Conservation (phyloP, 2,113 vertebrate genomes). For the Phylloscopus trochilus region DNA sequence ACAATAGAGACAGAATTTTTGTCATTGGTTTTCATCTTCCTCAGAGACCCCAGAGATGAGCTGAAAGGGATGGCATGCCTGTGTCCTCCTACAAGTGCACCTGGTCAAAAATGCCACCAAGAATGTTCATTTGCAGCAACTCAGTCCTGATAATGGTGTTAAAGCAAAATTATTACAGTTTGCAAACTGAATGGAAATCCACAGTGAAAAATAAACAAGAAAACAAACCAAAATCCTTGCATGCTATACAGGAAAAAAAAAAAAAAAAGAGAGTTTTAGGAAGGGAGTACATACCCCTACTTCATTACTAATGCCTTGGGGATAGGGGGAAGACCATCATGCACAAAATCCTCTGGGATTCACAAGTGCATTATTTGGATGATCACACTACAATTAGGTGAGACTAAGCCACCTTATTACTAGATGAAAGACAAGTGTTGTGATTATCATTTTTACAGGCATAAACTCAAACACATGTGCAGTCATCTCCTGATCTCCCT, state of each 20-base stretch:
- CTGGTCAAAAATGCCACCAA: neutral
- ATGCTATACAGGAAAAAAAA: neutral
- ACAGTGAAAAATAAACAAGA: neutral
- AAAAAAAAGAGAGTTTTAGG: neutral
- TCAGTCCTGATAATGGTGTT: neutral
- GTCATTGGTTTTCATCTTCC: neutral
- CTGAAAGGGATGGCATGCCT: neutral
- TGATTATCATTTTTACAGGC: neutral
- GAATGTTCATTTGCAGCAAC: neutral
- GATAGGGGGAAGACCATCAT: neutral
- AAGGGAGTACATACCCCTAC: neutral
- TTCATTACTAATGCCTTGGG: neutral
- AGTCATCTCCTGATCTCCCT: neutral
- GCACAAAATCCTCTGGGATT: neutral
- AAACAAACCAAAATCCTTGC: accelerated
- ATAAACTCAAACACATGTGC: neutral
- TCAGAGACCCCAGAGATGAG: neutral
- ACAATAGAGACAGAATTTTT: neutral
- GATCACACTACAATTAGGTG: neutral
- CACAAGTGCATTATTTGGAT: neutral
- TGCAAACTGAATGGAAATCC: neutral
- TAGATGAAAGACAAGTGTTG: neutral
- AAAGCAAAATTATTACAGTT: neutral
- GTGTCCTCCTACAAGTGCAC: accelerated
- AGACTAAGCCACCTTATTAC: neutral